Evolutionary conservation across 2,113 vertebrate genomes (phyloP), one percentile per base, ranked within the genome.

Genomic region (Craseonycteris thonglongyai): DNA sequence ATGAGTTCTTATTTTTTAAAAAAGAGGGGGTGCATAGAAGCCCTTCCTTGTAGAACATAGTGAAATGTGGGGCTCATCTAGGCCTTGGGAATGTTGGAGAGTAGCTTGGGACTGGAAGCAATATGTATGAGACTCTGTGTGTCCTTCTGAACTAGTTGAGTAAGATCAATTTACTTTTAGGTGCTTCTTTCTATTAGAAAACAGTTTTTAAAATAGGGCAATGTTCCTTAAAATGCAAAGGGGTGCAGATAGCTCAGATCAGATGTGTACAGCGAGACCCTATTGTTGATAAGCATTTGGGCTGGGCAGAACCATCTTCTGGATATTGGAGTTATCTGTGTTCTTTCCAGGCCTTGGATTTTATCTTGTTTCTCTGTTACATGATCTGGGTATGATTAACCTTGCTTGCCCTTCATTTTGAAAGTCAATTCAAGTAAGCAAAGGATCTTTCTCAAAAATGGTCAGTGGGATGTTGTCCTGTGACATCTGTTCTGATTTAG

Each of bases 361-460:
- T 83, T 8, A 69, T 78, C 16, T 66, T 3, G 33, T 68, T 88
- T 91, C 33, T 82, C 40, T 74, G 66, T 90, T 92, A 78, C 24
- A 9, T 87, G 51, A 84, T 79, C n/a, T 88, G 16, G 51, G 54
- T 71, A 38, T 86, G 58, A 94, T 79, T 74, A 86, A 85, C n/a
- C 24, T 58, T 51, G 21, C n/a, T 66, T 51, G 51, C 19, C 30
- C 65, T 93, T 95, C 49, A 88, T 90, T 40, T 87, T 85, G 45
- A 66, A 88, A 80, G 56, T 56, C 16, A 68, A 35, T 91, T 93
- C n/a, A 65, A 65, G 14, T 87, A 83, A 94, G 85, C 59, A 82
- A 88, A 88, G n/a, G 49, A 78, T 4, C 42, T 95, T 95, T 84
- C 45, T 86, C 3, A 84, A 79, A 35, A 84, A 80, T 82, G 71